Evolutionary conservation across 1,140 invertebrate species (phyloP).

Genomic region (Brachionus koreanus): DNA sequence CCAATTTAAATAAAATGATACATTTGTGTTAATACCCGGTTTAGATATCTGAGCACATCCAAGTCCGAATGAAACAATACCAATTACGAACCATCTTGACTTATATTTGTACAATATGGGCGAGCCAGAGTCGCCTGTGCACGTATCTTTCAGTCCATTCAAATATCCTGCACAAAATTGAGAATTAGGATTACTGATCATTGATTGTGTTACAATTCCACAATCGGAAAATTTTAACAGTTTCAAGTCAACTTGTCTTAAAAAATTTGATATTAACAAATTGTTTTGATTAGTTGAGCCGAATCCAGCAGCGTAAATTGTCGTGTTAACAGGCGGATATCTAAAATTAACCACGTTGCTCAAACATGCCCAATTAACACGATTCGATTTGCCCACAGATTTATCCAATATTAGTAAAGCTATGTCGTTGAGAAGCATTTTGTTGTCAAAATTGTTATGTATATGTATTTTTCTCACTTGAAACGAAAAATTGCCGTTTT

Average conservation of each 20-base stretch:
- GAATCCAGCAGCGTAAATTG: neutral
- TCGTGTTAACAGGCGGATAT: neutral
- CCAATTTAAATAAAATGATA: slow-evolving; percentile 80
- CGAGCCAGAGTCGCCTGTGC: slow-evolving; percentile 69
- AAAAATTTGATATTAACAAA: neutral
- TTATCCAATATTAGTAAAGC: slow-evolving; percentile 7
- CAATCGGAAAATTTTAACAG: neutral
- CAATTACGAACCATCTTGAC: slow-evolving; percentile 71
- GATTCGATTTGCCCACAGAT: neutral
- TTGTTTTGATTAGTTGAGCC: neutral
- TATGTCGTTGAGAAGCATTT: slow-evolving; percentile 13
- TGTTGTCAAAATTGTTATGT: neutral
- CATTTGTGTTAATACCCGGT: slow-evolving; percentile 82
- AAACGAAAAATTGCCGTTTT: neutral
- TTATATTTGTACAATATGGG: slow-evolving; percentile 65
- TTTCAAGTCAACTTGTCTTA: slow-evolving; percentile 3
- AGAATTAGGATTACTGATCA: slow-evolving; percentile 62
- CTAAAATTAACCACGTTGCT: neutral
- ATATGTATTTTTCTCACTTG: neutral
- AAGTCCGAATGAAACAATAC: slow-evolving; percentile 89
- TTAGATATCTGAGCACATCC: slow-evolving; percentile 83
- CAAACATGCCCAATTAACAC: neutral
- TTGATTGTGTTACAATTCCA: neutral
- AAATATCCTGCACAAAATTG: slow-evolving; percentile 65
- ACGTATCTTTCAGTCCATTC: slow-evolving; percentile 62